Conservation (phyloP, 2,888 invertebrate genomes). For the Melanargia galathea region DNA sequence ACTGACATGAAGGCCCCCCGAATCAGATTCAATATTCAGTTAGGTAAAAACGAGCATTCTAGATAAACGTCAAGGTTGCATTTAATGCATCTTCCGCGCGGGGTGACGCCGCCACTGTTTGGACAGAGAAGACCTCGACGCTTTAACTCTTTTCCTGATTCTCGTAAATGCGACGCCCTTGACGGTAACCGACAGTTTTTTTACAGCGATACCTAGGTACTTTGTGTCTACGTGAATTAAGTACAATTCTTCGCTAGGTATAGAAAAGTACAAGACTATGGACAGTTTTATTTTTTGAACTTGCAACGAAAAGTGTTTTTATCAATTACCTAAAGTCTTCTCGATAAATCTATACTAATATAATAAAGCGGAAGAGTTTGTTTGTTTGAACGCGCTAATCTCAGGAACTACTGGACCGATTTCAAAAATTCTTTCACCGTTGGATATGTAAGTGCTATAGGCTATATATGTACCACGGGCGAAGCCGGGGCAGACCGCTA, state of each 20-base stretch:
- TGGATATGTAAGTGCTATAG: too few relatives aligned
- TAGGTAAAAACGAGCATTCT: constrained; percentile 31
- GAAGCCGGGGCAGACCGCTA: too few relatives aligned
- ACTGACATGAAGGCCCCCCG: constrained; percentile 5
- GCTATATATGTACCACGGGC: too few relatives aligned
- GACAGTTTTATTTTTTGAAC: not conserved
- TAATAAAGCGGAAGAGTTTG: too few relatives aligned
- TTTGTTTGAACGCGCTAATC: too few relatives aligned
- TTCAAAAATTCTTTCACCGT: too few relatives aligned
- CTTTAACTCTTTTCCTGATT: constrained; percentile 70
- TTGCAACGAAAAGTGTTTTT: not conserved
- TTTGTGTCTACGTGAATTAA: constrained; percentile 2
- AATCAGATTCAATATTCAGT: constrained; percentile 13
- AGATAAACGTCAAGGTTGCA: constrained; percentile 41
- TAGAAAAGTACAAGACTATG: not conserved
- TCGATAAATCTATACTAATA: too few relatives aligned
- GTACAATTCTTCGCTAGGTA: not conserved
- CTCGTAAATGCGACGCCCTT: constrained; percentile 66
- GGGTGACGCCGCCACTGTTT: constrained; percentile 60
- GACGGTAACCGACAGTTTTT: constrained; percentile 55
- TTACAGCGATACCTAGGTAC: constrained; percentile 8
- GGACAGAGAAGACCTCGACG: constrained; percentile 67
- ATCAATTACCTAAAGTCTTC: too few relatives aligned
- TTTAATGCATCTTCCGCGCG: constrained; percentile 63
- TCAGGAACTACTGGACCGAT: too few relatives aligned